A percentile compares a stretch with the other conserved stretches of the same genome.
Conservation (phyloP, 1,140 invertebrate species). For the Triops longicaudatus region DNA sequence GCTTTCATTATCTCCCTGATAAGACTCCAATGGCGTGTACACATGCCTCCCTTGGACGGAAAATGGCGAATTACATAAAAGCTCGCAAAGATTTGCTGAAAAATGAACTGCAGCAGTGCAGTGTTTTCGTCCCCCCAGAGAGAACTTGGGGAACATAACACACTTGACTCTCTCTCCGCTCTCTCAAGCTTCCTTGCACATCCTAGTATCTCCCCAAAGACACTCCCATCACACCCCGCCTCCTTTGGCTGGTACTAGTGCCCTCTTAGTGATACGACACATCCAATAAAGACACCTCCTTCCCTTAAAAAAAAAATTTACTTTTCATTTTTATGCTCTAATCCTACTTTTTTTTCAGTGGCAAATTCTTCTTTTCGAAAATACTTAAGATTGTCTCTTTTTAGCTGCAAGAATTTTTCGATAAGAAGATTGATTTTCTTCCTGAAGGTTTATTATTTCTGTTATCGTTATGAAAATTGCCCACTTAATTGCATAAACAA, state of each 20-base stretch:
- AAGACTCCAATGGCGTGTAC: background rate
- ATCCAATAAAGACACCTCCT: background rate
- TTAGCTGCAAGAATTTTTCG: too few relatives aligned
- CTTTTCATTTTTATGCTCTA: too few relatives aligned
- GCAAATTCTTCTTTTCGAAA: too few relatives aligned
- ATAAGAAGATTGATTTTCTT: too few relatives aligned
- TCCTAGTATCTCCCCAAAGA: background rate
- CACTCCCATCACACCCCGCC: too few relatives aligned
- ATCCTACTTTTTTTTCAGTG: too few relatives aligned
- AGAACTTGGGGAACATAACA: background rate
- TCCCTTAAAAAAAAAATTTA: too few relatives aligned
- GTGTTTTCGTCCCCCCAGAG: background rate
- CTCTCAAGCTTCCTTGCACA: background rate
- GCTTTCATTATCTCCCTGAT: background rate
- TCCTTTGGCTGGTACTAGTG: background rate
- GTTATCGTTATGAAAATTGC: too few relatives aligned
- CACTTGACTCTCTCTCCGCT: background rate
- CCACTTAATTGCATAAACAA: too few relatives aligned
- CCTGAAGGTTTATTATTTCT: too few relatives aligned
- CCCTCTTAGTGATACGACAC: background rate
- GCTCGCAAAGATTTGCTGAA: background rate
- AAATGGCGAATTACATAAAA: background rate
- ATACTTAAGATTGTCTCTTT: too few relatives aligned
- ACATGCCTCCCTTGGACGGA: background rate
- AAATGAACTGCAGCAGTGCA: constrained; percentile 14